Evolutionary conservation across 1,140 invertebrate species (phyloP), one percentile per base, ranked within the genome.

Genomic region (Drosophila kurseongensis): DNA sequence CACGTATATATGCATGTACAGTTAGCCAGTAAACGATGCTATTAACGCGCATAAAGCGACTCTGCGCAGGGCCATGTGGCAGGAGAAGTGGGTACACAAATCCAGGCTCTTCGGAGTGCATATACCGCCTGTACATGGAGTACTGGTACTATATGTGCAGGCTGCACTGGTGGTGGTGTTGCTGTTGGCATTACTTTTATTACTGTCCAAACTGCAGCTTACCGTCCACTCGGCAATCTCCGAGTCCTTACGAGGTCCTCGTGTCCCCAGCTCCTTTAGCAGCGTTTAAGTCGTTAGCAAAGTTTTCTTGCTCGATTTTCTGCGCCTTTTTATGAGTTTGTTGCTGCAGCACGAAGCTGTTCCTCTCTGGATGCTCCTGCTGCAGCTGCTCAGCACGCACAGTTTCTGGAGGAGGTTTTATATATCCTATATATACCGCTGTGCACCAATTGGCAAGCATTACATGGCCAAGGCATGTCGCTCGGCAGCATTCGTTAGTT

Each of bases 11-110:
- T 69, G 67, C 52, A 69, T 68, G 67, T 85, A 78, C 84, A 89
- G 84, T 89, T 89, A 89, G 85, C 84, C 84, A 89, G 84, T 89
- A 89, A 89, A 89, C 84, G 84, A 84, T 89, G 85, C 84, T 80
- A 89, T 89, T 89, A 89, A 89, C 84, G 84, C 84, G 85, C 84
- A 89, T 89, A 89, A 89, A 89, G 73, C 40, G 66, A 79, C 66
- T 78, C 85, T 89, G 84, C 84, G 84, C 84, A 89, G 56, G 57
- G 67, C 56, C 67, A 67, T 38, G 66, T 54, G 54, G 59, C 59
- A 48, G 61, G 65, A 66, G 61, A n/a, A 14, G 12, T 40, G 47
- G 56, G 27, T 41, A 38, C 40, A 62, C 18, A 75, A 59, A 66
- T 80, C 50, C 60, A 63, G 52, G 63, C 58, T 27, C 65, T 18